Percentiles rank a stretch among this genome's conserved stretches.
These are phyloP conservation scores for Tromatobia lineatoria DNA, from an alignment of 2,888 invertebrate genomes.

Conservation along the genomic window DNA sequence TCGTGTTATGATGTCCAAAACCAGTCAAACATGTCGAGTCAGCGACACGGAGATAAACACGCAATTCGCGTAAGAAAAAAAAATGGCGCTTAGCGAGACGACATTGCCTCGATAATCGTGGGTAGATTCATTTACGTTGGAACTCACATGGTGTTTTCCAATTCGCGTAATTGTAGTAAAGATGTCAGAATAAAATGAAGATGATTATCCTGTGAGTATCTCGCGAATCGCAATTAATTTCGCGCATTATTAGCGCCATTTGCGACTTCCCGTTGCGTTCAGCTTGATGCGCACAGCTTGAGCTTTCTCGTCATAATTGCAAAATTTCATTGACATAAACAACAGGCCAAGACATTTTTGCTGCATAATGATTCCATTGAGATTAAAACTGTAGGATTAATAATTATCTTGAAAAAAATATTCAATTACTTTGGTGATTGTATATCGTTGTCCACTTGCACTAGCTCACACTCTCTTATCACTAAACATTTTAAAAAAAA, in stretches of 20 bases:
- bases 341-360: not conserved
- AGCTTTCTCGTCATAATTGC: not conserved
- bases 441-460: no score
- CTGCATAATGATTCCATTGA: slow-evolving; percentile 6
- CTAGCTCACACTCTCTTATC: no score
- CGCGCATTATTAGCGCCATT: not conserved
- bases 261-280: slow-evolving; percentile 31
- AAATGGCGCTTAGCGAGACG: not conserved
- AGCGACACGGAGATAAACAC: no score
- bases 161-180: slow-evolving; percentile 1
- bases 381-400: not conserved
- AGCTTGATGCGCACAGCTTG: slow-evolving; percentile 14
- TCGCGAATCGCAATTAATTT: slow-evolving; percentile 19
- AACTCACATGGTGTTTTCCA: not conserved
- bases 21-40: no score
- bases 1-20: no score
- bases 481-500: no score
- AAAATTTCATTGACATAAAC: slow-evolving; percentile 9
- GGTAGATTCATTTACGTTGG: no score
- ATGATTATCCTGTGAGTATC: not conserved
- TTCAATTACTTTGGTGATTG: no score
- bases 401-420: no score
- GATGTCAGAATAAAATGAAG: not conserved
- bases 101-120: no score
- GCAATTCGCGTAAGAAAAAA: no score